These are phyloP conservation scores for Mus minutoides DNA, from an alignment of 2,797 vertebrate species.

Conservation along the genomic window DNA sequence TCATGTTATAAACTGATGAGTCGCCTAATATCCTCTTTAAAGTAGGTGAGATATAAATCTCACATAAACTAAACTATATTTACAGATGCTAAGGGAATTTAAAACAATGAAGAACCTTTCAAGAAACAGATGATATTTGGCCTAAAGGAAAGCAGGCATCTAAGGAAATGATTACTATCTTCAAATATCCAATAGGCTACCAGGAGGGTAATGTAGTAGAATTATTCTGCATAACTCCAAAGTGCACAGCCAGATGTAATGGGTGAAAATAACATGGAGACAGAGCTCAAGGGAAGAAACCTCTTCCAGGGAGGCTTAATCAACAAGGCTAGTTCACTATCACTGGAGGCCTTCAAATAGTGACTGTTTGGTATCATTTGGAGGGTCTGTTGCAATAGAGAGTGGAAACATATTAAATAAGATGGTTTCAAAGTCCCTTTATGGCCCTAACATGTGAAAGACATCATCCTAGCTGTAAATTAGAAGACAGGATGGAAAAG, in stretches of 20 bases:
- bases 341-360: conserved; percentile 48
- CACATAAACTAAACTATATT: conserved; percentile 76
- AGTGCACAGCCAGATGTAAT: conserved; percentile 61
- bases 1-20: conserved; percentile 70
- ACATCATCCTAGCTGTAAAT: conserved; percentile 44
- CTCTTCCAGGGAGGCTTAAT: conserved; percentile 8
- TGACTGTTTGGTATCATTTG: conserved; percentile 15
- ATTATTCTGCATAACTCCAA: conserved; percentile 68
- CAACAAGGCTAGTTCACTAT: not conserved
- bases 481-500: not conserved
- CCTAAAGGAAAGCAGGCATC: conserved; percentile 58
- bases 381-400: conserved; percentile 42
- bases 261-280: conserved; percentile 66
- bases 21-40: conserved; percentile 74
- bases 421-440: conserved; percentile 49
- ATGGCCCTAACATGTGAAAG: conserved; percentile 32
- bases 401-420: conserved; percentile 29
- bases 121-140: conserved; percentile 75
- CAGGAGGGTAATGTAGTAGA: conserved; percentile 8
- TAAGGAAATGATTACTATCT: conserved; percentile 67
- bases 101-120: conserved; percentile 71
- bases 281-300: conserved; percentile 48
- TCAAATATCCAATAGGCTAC: conserved; percentile 59
- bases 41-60: conserved; percentile 67
- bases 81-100: conserved; percentile 71